Evolutionary conservation across 2,113 vertebrate species (phyloP).

Genomic region (Delphinus delphis): DNA sequence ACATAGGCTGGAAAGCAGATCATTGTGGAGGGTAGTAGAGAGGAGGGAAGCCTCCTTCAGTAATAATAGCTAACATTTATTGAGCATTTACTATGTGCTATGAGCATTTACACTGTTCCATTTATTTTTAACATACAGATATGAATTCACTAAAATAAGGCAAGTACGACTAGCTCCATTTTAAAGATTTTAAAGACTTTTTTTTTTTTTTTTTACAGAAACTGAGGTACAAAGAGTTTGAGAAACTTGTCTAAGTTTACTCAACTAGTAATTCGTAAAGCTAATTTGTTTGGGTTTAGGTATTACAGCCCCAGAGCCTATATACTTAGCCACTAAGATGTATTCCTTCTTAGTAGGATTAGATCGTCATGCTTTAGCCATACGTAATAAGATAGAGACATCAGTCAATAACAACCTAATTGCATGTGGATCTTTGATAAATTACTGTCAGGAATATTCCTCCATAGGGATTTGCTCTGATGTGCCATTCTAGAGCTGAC

Average conservation of each 20-base stretch:
- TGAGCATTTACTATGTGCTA: not conserved
- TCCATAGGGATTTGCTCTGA: not conserved
- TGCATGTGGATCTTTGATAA: not conserved
- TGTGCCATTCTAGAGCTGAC: not conserved
- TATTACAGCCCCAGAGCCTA: not conserved
- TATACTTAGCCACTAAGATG: not conserved
- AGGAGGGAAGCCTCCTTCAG: not conserved
- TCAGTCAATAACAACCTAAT: not conserved
- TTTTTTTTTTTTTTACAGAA: not conserved
- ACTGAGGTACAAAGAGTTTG: not conserved
- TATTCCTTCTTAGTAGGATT: not conserved
- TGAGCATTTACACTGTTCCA: not conserved
- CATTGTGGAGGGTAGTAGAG: not conserved
- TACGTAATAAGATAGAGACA: not conserved
- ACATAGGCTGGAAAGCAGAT: not conserved
- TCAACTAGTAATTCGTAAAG: not conserved
- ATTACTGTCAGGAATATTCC: not conserved
- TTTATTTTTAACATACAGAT: not conserved
- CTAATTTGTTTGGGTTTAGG: not conserved
- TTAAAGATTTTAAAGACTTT: not conserved
- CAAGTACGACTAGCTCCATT: not conserved
- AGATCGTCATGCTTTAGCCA: not conserved
- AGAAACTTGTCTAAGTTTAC: not conserved
- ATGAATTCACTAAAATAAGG: not conserved
- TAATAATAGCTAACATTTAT: not conserved